These are phyloP conservation scores for Epinephelus malabaricus DNA, from an alignment of 2,797 vertebrate species.

Conservation along the genomic window DNA sequence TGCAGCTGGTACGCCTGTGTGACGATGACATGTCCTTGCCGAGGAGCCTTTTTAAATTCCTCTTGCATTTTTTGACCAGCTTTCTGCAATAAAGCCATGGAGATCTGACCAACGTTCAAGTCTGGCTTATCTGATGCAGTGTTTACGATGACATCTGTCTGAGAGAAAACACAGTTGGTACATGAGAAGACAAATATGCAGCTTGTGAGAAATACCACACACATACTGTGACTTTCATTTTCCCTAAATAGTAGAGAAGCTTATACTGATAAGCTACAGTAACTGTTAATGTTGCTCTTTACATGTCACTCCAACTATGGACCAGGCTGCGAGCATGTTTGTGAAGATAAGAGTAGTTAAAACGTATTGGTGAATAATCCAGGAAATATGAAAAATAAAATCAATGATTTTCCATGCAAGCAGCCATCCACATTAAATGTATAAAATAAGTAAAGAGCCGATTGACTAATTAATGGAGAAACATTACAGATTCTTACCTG, in stretches of 20 bases:
- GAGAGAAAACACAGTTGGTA: conserved; percentile 31
- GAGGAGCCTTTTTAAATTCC: accelerated
- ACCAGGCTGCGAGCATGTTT: not conserved
- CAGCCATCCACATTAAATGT: not conserved
- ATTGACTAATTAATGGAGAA: not conserved
- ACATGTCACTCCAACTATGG: not conserved
- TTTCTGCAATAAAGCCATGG: conserved; percentile 63
- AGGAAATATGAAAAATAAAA: not conserved
- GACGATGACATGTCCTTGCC: accelerated
- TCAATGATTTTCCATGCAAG: not conserved
- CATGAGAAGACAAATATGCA: not conserved
- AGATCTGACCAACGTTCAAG: too few species aligned
- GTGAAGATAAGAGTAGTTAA: too few species aligned
- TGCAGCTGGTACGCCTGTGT: conserved; percentile 61
- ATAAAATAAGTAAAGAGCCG: not conserved
- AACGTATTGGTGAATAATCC: not conserved
- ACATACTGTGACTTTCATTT: not conserved
- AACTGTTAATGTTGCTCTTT: not conserved
- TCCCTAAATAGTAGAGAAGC: not conserved
- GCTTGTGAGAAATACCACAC: not conserved
- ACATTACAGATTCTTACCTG: conserved; percentile 70
- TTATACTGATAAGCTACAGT: too few species aligned
- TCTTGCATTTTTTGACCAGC: conserved; percentile 68
- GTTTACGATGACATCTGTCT: conserved; percentile 90
- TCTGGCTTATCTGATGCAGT: conserved; percentile 32